Base-by-base conservation (phyloP, 2,113 vertebrate species). In the Pygoscelis adeliae region DNA sequence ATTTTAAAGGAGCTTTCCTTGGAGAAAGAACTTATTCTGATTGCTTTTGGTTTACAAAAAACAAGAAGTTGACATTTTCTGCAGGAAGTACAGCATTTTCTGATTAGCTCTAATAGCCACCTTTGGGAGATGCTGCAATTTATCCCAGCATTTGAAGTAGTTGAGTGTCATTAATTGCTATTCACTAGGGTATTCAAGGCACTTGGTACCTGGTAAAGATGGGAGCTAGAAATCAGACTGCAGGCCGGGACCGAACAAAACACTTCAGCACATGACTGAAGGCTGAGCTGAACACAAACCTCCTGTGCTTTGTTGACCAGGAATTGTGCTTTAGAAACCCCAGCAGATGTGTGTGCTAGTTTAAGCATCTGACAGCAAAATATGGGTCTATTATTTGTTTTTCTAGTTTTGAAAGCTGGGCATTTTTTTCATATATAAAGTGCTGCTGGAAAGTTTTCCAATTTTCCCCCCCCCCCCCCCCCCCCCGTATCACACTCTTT, bases 31-130 rank as follows among this genome's bases (percentile, higher is more conserved):
- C 90, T 90, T 82, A 63, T 34, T 61, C 93, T 97, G 97, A 93
- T 95, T 91, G 82, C 92, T 94, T 94, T 94, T 44, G 71, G 78
- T 93, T 94, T 93, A 69, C 93, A 94, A 97, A 97, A 97, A 97
- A 95, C 96, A 97, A 97, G 96, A 95, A 97, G 97, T 96, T 97
- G 96, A 97, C 96, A 97, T 97, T 97, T 97, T 95, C 92, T 95
- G 88, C 88, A 96, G 96, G 95, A 96, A 97, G 96, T 96, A 59
- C 90, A 87, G 80, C 96, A 96, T 97, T 97, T 97, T 97, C 96
- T 97, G 95, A 97, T 97, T 97, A 97, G 96, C 96, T 96, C 67
- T 97, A 97, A 97, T 95, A 97, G 94, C 79, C 96, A 95, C 96
- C 96, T 96, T 95, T 73, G 94, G 93, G 94, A 97, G 92, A 84